phyloP scores from a whole-genome alignment of 2,113 vertebrate species.

The Urocitellus parryii region DNA sequence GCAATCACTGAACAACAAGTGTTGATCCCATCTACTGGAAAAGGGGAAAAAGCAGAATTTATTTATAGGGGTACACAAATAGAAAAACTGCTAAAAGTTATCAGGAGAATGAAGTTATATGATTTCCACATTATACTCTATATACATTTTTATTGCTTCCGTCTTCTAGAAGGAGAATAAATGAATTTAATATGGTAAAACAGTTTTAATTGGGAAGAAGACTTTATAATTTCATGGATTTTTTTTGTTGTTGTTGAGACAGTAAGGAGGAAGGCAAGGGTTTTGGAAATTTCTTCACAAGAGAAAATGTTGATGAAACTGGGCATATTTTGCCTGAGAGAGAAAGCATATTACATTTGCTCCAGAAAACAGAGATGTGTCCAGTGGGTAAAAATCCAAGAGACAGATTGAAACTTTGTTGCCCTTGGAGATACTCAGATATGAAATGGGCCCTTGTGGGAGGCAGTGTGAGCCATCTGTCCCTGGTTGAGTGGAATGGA shows the following conservation, averaged over 20 bases:
- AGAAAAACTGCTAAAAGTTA: not conserved
- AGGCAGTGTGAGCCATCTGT: not conserved
- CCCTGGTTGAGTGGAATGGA: not conserved
- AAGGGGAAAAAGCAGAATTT: not conserved
- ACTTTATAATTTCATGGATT: not conserved
- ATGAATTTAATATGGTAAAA: not conserved
- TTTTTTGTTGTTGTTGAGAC: not conserved
- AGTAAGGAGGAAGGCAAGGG: not conserved
- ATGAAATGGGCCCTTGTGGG: not conserved
- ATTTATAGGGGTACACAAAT: not conserved
- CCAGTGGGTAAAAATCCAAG: not conserved
- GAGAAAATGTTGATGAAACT: not conserved
- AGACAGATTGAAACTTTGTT: not conserved
- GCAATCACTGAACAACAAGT: not conserved
- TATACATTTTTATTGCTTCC: not conserved
- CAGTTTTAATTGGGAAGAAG: not conserved
- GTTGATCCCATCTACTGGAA: not conserved
- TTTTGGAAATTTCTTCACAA: not conserved
- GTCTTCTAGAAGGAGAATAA: not conserved
- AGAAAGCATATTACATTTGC: not conserved
- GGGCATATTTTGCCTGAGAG: not conserved
- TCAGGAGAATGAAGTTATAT: not conserved
- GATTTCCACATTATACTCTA: not conserved
- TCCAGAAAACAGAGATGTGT: not conserved
- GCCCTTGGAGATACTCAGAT: fast-evolving